Evolutionary conservation across 2,888 invertebrate species (phyloP).

Genomic region (Bellardia pandia): DNA sequence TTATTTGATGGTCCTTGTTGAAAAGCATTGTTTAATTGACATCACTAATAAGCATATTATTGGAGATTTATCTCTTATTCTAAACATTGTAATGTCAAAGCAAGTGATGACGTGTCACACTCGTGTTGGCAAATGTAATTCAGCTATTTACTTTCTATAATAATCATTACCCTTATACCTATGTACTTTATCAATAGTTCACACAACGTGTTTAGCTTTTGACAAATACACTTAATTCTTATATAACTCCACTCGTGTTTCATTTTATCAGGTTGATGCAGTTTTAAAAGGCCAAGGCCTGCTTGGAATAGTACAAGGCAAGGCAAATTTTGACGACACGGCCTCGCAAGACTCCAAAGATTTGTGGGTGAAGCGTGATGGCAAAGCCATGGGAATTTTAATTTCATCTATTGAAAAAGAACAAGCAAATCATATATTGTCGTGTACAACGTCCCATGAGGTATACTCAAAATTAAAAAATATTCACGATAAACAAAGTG

Average conservation of each 20-base stretch:
- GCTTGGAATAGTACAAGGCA: background rate
- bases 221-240: too few relatives aligned
- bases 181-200: background rate
- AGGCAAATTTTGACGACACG: constrained; percentile 23
- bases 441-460: constrained; percentile 7
- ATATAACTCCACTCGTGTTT: background rate
- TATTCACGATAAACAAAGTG: too few relatives aligned
- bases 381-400: constrained; percentile 46
- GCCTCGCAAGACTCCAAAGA: constrained; percentile 57
- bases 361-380: constrained; percentile 49
- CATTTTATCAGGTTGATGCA: constrained; percentile 47
- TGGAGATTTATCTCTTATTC: background rate
- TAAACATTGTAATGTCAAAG: background rate
- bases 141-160: too few relatives aligned
- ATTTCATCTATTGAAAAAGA: constrained; percentile 54
- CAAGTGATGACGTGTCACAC: too few relatives aligned
- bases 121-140: too few relatives aligned
- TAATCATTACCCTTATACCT: background rate
- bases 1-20: too few relatives aligned
- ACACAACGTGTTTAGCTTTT: too few relatives aligned
- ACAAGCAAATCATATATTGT: constrained; percentile 17
- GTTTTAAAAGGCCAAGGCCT: constrained; percentile 38
- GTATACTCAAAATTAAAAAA: background rate
- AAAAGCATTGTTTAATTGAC: too few relatives aligned
- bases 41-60: too few relatives aligned